Evolutionary conservation across 2,888 invertebrate species (phyloP).

Genomic region (Dermolepida albohirtum): DNA sequence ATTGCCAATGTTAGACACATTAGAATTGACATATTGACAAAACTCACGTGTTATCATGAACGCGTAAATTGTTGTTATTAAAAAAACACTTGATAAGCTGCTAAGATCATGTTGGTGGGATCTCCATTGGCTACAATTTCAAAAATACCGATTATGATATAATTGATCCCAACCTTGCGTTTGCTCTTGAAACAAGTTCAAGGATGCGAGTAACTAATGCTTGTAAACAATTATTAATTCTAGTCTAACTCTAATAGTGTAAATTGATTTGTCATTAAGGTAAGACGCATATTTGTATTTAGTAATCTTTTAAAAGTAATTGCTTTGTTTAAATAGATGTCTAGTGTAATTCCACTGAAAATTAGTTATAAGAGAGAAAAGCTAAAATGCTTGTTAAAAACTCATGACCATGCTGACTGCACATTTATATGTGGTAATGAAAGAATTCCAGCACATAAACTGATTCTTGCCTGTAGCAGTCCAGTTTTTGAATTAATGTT

Average conservation of each 20-base stretch:
- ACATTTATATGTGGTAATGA: constrained; percentile 69
- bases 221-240: constrained; percentile 44
- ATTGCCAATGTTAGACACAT: no score
- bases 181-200: constrained; percentile 56
- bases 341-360: constrained; percentile 34
- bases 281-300: constrained; percentile 10
- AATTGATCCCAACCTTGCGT: constrained; percentile 49
- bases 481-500: constrained; percentile 79
- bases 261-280: constrained; percentile 26
- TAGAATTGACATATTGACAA: no score
- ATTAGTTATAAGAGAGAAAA: constrained; percentile 46
- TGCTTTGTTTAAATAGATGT: constrained; percentile 46
- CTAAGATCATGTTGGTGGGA: not conserved
- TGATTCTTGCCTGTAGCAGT: constrained; percentile 74
- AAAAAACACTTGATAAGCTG: no score
- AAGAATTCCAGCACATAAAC: constrained; percentile 71
- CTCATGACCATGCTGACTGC: constrained; percentile 66
- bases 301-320: constrained; percentile 1
- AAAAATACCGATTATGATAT: constrained; percentile 35
- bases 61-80: no score
- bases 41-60: no score
- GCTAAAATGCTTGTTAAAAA: constrained; percentile 45
- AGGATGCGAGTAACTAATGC: constrained; percentile 52
- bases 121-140: constrained; percentile 19
- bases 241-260: constrained; percentile 28